phyloP scores from a whole-genome alignment of 1,140 invertebrate species.

The Microplitis demolitor region DNA sequence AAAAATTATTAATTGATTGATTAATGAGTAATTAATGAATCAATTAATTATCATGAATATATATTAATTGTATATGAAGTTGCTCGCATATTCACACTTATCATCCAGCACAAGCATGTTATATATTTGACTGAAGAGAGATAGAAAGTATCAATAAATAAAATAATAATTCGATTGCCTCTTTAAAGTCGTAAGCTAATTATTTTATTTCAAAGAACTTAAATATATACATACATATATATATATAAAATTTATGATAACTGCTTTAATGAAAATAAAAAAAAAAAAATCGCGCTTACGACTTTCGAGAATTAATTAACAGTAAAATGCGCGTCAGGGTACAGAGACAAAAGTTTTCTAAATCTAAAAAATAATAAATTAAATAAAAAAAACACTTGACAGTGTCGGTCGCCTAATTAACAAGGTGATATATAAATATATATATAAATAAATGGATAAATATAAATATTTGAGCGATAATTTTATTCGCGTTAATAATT shows the following conservation, averaged over 20 bases:
- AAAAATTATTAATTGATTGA: too few relatives aligned
- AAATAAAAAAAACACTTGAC: not conserved
- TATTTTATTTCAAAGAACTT: not conserved
- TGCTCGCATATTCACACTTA: constrained; percentile 15
- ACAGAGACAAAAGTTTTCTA: not conserved
- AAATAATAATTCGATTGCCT: not conserved
- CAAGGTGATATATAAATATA: not conserved
- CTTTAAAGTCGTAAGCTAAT: too few relatives aligned
- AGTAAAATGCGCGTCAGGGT: not conserved
- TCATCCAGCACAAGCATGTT: constrained; percentile 1
- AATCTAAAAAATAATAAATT: not conserved
- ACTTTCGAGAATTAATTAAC: not conserved
- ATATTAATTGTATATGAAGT: constrained; percentile 32
- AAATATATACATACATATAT: not conserved
- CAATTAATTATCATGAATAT: constrained; percentile 33
- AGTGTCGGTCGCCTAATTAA: too few relatives aligned
- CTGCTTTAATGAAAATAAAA: too few relatives aligned
- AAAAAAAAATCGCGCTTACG: too few relatives aligned
- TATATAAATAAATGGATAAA: constrained; percentile 20
- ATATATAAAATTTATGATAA: too few relatives aligned
- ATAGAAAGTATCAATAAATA: not conserved
- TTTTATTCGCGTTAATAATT: not conserved
- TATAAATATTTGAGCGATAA: constrained; percentile 25
- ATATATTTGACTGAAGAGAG: constrained; percentile 3
- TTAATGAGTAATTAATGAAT: not conserved